Evolutionary conservation across 2,888 invertebrate genomes (phyloP), one percentile per base, ranked within the genome.

Genomic region (Pegoplata infirma): DNA sequence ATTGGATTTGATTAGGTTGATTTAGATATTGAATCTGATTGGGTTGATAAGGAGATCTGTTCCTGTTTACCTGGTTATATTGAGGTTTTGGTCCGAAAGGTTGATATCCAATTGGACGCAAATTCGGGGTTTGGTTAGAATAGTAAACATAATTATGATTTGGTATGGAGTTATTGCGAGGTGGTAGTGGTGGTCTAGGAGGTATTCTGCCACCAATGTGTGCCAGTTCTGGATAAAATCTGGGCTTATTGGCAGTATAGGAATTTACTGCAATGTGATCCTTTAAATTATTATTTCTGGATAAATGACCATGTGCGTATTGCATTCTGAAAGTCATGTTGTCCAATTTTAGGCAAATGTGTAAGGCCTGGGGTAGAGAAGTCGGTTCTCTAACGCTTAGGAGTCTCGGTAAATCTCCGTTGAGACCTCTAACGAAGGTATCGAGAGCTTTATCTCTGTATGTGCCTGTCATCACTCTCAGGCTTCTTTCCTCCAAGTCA

Each of bases 281-380:
- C n/a, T n/a, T n/a, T n/a, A n/a, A n/a, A n/a, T n/a, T n/a, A n/a
- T n/a, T n/a, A n/a, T n/a, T n/a, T n/a, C n/a, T n/a, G n/a, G n/a
- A n/a, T n/a, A n/a, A n/a, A n/a, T n/a, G n/a, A n/a, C n/a, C n/a
- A 14, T 46, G 46, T 7, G 44, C 44, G 14, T 59, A 16, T 8
- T 46, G n/a, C 25, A 14, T 59, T 23, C 59, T n/a, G 12, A 28
- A 47, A 3, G 8, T 61, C 32, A 28, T 25, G 8, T 46, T 61
- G 16, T 61, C 47, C 40, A 61, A 28, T 17, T 61, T 47, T 0
- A 61, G 61, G 19, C 47, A 61, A 3, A 61, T 19, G 12, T 47
- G 61, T 1, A 61, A 10, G 10, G 32, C 47, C 28, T 61, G 61
- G 0, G 61, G 47, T 0, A 32, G 28, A 10, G 47, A 47, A 17